These are phyloP conservation scores for Calliopsis andreniformis DNA, from an alignment of 1,140 invertebrate species.

Conservation along the genomic window DNA sequence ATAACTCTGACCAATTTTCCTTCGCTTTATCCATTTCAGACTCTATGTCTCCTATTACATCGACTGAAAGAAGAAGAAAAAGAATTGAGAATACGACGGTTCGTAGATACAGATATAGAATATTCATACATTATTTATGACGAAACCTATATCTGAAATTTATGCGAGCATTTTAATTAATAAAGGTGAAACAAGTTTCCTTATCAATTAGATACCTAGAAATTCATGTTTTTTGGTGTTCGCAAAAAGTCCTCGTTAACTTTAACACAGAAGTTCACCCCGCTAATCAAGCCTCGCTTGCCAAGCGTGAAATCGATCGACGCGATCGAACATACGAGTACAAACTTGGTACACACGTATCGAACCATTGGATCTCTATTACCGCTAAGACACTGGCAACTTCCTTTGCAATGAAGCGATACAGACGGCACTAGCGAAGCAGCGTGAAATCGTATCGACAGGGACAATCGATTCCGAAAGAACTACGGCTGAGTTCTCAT, in stretches of 20 bases:
- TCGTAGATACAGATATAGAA: no score
- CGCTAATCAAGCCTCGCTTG: not conserved
- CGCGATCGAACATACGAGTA: slow-evolving; percentile 22
- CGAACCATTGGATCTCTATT: slow-evolving; percentile 43
- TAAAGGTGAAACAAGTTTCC: no score
- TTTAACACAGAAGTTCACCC: not conserved
- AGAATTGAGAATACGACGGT: no score
- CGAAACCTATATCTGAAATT: no score
- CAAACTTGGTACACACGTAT: slow-evolving; percentile 35
- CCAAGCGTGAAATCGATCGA: slow-evolving; percentile 34
- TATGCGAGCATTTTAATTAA: no score
- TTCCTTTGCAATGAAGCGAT: slow-evolving; percentile 20
- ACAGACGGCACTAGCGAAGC: not conserved
- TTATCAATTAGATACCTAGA: not conserved
- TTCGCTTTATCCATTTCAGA: no score
- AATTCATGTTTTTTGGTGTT: not conserved
- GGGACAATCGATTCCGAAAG: slow-evolving; percentile 47
- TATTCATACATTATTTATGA: no score
- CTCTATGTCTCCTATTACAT: no score
- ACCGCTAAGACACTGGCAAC: slow-evolving; percentile 28
- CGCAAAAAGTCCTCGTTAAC: not conserved
- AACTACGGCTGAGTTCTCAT: slow-evolving; percentile 53
- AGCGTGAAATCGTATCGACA: slow-evolving; percentile 42
- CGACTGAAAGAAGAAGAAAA: no score
- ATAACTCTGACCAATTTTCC: slow-evolving; percentile 37